phyloP scores from a whole-genome alignment of 2,113 vertebrate species.

The Xenotilapia longispinis region DNA sequence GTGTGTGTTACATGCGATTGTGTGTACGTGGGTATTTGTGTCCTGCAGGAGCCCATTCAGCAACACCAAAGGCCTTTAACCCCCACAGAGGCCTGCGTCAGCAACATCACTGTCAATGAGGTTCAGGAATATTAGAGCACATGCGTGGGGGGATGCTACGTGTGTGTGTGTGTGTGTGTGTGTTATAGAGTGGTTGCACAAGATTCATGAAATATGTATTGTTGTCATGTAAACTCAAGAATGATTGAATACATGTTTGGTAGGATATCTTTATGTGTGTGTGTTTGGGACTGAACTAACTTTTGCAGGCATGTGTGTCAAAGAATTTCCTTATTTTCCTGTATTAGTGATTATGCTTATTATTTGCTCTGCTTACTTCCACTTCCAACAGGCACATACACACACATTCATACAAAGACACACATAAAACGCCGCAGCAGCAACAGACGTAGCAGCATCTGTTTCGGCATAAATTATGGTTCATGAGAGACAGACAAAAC shows the following conservation, averaged over 20 bases:
- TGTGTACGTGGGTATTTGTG: not conserved
- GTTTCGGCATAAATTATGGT: conserved; percentile 40
- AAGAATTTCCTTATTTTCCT: not conserved
- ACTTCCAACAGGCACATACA: not conserved
- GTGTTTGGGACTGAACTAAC: not conserved
- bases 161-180: not conserved
- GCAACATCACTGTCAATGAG: conserved; percentile 39
- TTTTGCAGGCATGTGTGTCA: not conserved
- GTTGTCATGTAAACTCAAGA: conserved; percentile 10
- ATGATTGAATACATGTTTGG: conserved; percentile 3
- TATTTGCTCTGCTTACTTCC: not conserved
- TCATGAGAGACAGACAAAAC: conserved; percentile 16
- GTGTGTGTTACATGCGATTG: not conserved
- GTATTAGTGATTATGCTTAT: conserved; percentile 17
- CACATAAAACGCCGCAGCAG: not conserved
- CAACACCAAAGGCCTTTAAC: conserved; percentile 35
- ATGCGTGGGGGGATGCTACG: not conserved
- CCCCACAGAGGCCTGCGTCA: conserved; percentile 42
- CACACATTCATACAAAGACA: not conserved
- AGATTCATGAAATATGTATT: conserved; percentile 37
- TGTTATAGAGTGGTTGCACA: not conserved
- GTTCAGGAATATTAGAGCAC: conserved; percentile 26
- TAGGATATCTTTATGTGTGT: not conserved
- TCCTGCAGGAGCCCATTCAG: conserved; percentile 33
- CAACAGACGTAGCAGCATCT: conserved; percentile 36